Conservation (phyloP, 2,113 vertebrate species). For the Nothoprocta pentlandii region DNA sequence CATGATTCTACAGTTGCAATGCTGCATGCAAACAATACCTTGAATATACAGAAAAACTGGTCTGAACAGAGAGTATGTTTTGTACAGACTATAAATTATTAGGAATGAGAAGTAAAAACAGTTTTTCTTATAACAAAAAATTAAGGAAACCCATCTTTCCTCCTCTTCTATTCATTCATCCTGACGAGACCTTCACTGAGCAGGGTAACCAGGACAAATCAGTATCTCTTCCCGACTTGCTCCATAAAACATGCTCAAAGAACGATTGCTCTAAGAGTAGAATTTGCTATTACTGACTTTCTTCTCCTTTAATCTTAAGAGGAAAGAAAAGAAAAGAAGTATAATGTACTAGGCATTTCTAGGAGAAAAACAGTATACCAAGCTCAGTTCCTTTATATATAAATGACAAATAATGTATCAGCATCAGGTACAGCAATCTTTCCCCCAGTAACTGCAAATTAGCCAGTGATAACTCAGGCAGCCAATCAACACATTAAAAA, state of each 20-base stretch:
- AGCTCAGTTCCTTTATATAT: not conserved
- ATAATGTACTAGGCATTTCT: not conserved
- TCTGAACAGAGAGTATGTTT: not conserved
- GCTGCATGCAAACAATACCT: not conserved
- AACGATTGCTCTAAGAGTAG: constrained; percentile 82
- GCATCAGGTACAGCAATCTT: not conserved
- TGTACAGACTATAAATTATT: constrained; percentile 73
- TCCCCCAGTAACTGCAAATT: not conserved
- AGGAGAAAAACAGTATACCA: not conserved
- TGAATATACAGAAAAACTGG: constrained; percentile 1
- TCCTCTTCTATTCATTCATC: constrained; percentile 6
- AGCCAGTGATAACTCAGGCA: not conserved
- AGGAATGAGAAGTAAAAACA: not conserved
- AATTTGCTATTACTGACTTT: constrained; percentile 94
- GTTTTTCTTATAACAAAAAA: constrained; percentile 22
- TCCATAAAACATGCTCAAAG: not conserved
- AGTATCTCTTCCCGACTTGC: constrained; percentile 6
- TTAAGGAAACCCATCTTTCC: not conserved
- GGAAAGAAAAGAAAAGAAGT: constrained; percentile 22
- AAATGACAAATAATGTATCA: not conserved
- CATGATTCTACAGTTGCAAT: constrained; percentile 34
- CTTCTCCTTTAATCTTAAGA: constrained; percentile 88
- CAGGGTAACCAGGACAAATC: not conserved
- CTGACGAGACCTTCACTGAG: not conserved
- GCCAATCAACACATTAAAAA: not conserved